A percentile compares a stretch with the other conserved stretches of the same genome.
phyloP scores from a whole-genome alignment of 2,888 invertebrate species.

The Eucriotettix oculatus region DNA sequence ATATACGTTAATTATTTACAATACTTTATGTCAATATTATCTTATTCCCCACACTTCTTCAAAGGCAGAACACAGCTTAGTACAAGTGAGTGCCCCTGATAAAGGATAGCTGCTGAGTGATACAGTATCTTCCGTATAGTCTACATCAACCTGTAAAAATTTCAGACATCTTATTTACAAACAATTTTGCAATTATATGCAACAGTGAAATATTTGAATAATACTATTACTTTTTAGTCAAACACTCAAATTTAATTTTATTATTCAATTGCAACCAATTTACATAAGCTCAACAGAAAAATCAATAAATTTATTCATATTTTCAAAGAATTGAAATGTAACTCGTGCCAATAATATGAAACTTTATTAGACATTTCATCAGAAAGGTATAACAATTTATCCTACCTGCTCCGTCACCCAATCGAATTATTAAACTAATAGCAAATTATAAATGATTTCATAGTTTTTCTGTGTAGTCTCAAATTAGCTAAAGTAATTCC shows the following conservation, averaged over 20 bases:
- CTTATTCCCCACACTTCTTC: constrained; percentile 82
- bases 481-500: too few species aligned
- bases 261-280: too few species aligned
- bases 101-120: constrained; percentile 94
- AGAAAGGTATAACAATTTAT: too few species aligned
- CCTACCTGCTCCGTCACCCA: too few species aligned
- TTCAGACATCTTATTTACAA: neutral
- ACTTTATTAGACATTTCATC: too few species aligned
- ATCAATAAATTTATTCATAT: too few species aligned
- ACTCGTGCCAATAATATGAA: too few species aligned
- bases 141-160: constrained; percentile 37
- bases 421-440: too few species aligned
- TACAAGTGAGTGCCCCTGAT: constrained; percentile 90
- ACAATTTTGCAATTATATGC: neutral
- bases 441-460: too few species aligned
- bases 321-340: too few species aligned
- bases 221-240: neutral
- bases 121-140: constrained; percentile 79
- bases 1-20: neutral
- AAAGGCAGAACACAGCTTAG: constrained; percentile 86
- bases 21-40: constrained; percentile 21
- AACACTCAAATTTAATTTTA: neutral
- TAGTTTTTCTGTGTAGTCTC: too few species aligned
- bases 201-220: neutral
- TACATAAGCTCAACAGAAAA: too few species aligned